A percentile compares a stretch with the other conserved stretches of the same genome.
These are phyloP conservation scores for Gasterosteus nipponicus DNA, from an alignment of 2,113 vertebrate genomes.

Conservation along the genomic window DNA sequence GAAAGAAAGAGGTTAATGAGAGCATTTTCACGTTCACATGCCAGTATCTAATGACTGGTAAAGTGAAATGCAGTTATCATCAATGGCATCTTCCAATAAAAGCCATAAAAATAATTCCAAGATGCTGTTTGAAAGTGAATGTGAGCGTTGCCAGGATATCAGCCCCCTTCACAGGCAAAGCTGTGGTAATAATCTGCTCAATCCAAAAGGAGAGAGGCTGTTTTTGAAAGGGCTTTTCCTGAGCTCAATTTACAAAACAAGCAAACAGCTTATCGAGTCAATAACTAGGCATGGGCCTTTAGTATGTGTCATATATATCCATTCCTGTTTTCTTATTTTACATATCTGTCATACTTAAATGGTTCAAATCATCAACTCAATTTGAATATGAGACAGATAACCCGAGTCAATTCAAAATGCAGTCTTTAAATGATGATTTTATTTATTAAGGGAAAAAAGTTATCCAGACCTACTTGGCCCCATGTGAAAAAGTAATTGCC, in stretches of 20 bases:
- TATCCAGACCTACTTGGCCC: too few relatives aligned
- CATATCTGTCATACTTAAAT: too few relatives aligned
- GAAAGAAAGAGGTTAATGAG: conserved; percentile 44
- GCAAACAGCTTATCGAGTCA: conserved; percentile 52
- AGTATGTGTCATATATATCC: conserved; percentile 24
- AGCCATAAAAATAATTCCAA: conserved; percentile 61
- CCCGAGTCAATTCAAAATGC: too few relatives aligned
- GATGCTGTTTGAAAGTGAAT: conserved; percentile 34
- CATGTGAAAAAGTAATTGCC: too few relatives aligned
- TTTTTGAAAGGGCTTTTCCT: conserved; percentile 46
- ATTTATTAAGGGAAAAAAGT: too few relatives aligned
- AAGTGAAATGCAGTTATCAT: conserved; percentile 51
- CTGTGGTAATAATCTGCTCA: conserved; percentile 45
- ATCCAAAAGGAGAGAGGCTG: conserved; percentile 53
- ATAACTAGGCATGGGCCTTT: conserved; percentile 23
- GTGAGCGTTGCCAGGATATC: conserved; percentile 58
- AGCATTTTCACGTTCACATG: conserved; percentile 22
- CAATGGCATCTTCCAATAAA: conserved; percentile 51
- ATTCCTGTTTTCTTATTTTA: too few relatives aligned
- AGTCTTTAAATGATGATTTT: too few relatives aligned
- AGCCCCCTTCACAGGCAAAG: conserved; percentile 23
- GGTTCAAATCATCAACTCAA: too few relatives aligned
- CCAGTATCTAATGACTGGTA: conserved; percentile 39
- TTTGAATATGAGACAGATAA: too few relatives aligned
- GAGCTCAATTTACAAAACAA: conserved; percentile 42